phyloP scores from a whole-genome alignment of 2,113 vertebrate species.

The Danionella cerebrum region DNA sequence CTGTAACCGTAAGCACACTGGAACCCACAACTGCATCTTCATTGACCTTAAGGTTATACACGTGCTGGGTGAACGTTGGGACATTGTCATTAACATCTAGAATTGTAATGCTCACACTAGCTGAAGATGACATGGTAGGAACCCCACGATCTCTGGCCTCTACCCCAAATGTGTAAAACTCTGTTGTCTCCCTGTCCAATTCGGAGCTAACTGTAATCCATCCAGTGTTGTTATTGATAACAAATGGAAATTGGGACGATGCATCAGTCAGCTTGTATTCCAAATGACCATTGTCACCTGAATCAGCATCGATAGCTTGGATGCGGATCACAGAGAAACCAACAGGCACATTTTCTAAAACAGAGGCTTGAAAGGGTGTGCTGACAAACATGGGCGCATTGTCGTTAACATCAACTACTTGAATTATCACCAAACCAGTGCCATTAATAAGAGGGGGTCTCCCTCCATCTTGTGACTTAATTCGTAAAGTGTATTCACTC shows the following conservation, averaged over 20 bases:
- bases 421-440: slow-evolving; percentile 76
- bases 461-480: slow-evolving; percentile 83
- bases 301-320: slow-evolving; percentile 80
- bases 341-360: slow-evolving; percentile 75
- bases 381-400: slow-evolving; percentile 85
- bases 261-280: slow-evolving; percentile 71
- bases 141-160: slow-evolving; percentile 76
- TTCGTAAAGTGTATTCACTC: slow-evolving; percentile 73
- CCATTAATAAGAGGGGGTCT: slow-evolving; percentile 78
- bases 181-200: slow-evolving; percentile 74
- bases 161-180: slow-evolving; percentile 76
- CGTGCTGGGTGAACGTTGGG: slow-evolving; percentile 73
- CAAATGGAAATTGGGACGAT: slow-evolving; percentile 66
- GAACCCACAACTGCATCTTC: slow-evolving; percentile 77
- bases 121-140: slow-evolving; percentile 74
- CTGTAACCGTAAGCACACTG: slow-evolving; percentile 74
- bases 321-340: slow-evolving; percentile 79
- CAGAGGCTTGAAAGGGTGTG: slow-evolving; percentile 80
- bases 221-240: slow-evolving; percentile 78
- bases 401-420: slow-evolving; percentile 80
- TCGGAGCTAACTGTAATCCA: slow-evolving; percentile 76
- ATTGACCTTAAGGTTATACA: slow-evolving; percentile 73
- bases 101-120: slow-evolving; percentile 75
- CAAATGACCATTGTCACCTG: slow-evolving; percentile 74
- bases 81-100: slow-evolving; percentile 82